These are phyloP conservation scores for Sialia sialis DNA, from an alignment of 2,113 vertebrate species.

Conservation along the genomic window DNA sequence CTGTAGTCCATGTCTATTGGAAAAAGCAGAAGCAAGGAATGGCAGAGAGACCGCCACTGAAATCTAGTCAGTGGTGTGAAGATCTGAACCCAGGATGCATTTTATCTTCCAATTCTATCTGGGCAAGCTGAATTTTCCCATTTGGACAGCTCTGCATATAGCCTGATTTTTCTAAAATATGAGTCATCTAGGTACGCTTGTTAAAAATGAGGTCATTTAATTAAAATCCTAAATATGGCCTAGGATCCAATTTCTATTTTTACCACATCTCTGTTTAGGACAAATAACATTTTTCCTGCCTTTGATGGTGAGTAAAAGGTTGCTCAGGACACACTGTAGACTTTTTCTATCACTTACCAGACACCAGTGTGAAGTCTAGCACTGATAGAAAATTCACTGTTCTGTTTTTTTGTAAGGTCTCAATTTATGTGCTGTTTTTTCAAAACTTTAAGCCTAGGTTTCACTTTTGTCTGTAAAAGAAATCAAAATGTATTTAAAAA, in stretches of 20 bases:
- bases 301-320: background rate
- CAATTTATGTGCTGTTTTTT: background rate
- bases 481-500: background rate
- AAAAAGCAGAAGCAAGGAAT: background rate
- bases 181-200: constrained; percentile 20
- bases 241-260: constrained; percentile 28
- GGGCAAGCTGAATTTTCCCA: background rate
- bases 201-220: constrained; percentile 51
- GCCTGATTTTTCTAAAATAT: constrained; percentile 13
- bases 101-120: background rate
- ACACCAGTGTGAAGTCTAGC: background rate
- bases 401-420: background rate
- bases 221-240: constrained; percentile 30
- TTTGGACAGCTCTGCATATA: background rate
- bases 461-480: background rate
- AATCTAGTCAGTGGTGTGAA: background rate
- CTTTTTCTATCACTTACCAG: background rate
- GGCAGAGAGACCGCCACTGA: background rate
- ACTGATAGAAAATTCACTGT: background rate
- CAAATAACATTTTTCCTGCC: background rate
- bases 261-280: background rate
- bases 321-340: background rate
- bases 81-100: background rate
- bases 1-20: background rate
- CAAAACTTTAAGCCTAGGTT: background rate